Evolutionary conservation across 2,797 vertebrate genomes (phyloP).

Genomic region (Acipenser oxyrinchus): DNA sequence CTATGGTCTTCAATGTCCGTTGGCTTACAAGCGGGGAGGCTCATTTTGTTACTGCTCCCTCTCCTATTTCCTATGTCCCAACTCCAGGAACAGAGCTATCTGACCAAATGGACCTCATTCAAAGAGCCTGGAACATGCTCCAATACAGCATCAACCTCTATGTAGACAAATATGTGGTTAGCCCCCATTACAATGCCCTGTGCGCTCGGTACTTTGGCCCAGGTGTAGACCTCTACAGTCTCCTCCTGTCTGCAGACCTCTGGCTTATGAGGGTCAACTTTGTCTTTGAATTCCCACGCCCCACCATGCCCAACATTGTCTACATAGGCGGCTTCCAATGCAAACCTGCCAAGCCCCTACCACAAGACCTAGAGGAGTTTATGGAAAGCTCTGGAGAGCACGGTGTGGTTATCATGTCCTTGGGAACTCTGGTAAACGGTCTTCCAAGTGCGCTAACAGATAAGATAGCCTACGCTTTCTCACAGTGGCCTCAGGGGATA

Average conservation of each 20-base stretch:
- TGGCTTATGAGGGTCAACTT: too few species aligned
- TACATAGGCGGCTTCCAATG: too few species aligned
- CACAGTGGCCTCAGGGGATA: too few species aligned
- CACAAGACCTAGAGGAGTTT: too few species aligned
- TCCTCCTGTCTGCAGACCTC: background rate
- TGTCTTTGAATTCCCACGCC: too few species aligned
- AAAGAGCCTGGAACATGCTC: conserved; percentile 5
- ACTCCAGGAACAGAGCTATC: background rate
- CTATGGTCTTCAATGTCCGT: conserved; percentile 11
- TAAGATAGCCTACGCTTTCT: background rate
- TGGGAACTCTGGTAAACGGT: too few species aligned
- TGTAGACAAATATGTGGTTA: background rate
- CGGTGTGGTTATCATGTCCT: too few species aligned
- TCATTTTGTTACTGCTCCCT: conserved; percentile 10
- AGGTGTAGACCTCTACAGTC: background rate
- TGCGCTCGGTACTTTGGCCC: conserved; percentile 2
- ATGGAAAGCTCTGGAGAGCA: too few species aligned
- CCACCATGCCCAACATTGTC: too few species aligned
- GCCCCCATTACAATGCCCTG: background rate
- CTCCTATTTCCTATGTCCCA: conserved; percentile 12
- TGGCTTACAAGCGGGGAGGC: conserved; percentile 1
- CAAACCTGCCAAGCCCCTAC: too few species aligned
- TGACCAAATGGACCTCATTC: conserved; percentile 8
- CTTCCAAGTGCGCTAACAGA: too few species aligned
- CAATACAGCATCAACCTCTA: background rate